Conservation (phyloP, 2,113 vertebrate species). For the Calyptommatus sinebrachiatus region DNA sequence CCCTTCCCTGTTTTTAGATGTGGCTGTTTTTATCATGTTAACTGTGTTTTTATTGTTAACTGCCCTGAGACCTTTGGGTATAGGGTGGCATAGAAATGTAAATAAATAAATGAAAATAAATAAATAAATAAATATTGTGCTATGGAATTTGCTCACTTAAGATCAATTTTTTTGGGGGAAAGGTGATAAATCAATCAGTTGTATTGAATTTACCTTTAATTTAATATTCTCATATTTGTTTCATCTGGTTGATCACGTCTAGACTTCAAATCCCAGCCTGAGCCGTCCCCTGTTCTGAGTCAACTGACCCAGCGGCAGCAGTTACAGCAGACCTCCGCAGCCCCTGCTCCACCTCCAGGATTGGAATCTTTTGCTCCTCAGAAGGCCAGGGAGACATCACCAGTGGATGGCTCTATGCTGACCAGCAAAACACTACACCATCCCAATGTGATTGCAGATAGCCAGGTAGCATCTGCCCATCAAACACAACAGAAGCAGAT, state of each 20-base stretch:
- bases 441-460: slow-evolving; percentile 68
- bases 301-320: slow-evolving; percentile 89
- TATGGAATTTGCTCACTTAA: not conserved
- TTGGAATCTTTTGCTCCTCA: slow-evolving; percentile 78
- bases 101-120: too few species aligned
- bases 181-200: too few species aligned
- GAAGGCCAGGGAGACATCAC: slow-evolving; percentile 64
- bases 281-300: slow-evolving; percentile 92
- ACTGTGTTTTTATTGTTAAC: too few species aligned
- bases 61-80: too few species aligned
- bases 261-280: slow-evolving; percentile 92
- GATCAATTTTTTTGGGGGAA: too few species aligned
- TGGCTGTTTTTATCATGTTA: too few species aligned
- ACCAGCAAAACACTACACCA: slow-evolving; percentile 77
- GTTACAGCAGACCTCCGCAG: slow-evolving; percentile 66
- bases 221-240: slow-evolving; percentile 2
- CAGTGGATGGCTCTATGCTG: slow-evolving; percentile 66
- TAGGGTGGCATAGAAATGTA: too few species aligned
- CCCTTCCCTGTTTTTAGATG: too few species aligned
- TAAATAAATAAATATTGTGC: not conserved
- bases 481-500: slow-evolving; percentile 82
- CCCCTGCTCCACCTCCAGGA: slow-evolving; percentile 71
- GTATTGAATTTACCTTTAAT: not conserved
- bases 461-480: slow-evolving; percentile 63
- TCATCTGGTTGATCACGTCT: slow-evolving; percentile 16